phyloP scores from a whole-genome alignment of 2,113 vertebrate species.

The Patagioenas fasciata region DNA sequence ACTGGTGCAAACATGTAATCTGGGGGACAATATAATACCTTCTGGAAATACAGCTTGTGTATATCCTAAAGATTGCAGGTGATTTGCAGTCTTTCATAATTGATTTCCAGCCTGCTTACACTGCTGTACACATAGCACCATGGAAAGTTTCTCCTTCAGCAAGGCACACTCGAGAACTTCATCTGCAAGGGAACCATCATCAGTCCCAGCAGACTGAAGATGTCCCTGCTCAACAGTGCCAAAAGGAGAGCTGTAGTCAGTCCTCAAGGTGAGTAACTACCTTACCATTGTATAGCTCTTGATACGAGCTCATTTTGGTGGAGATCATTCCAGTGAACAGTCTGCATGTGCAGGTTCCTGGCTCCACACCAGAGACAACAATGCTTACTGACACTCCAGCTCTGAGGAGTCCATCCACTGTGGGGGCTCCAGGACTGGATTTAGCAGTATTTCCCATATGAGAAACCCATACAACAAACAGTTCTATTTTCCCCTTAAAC shows the following conservation, averaged over 20 bases:
- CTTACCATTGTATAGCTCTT: rapidly evolving
- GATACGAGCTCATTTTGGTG: background rate
- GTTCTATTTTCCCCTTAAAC: background rate
- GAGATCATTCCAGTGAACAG: background rate
- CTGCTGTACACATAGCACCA: rapidly evolving
- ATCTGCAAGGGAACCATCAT: background rate
- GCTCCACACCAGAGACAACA: background rate
- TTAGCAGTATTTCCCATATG: rapidly evolving
- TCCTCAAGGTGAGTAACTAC: background rate
- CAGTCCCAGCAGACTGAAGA: background rate
- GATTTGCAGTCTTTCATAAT: background rate
- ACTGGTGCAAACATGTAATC: background rate
- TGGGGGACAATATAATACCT: background rate
- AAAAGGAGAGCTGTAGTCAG: rapidly evolving
- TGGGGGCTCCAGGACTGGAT: background rate
- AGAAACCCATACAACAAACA: background rate
- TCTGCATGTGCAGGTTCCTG: background rate
- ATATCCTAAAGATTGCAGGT: background rate
- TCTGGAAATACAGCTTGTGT: background rate
- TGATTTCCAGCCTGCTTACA: background rate
- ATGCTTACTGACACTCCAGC: background rate
- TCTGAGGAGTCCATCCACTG: rapidly evolving
- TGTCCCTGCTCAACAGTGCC: rapidly evolving
- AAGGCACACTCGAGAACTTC: background rate
- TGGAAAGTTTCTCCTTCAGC: background rate